Conservation (phyloP, 2,113 vertebrate genomes). For the Prolemur simus region DNA sequence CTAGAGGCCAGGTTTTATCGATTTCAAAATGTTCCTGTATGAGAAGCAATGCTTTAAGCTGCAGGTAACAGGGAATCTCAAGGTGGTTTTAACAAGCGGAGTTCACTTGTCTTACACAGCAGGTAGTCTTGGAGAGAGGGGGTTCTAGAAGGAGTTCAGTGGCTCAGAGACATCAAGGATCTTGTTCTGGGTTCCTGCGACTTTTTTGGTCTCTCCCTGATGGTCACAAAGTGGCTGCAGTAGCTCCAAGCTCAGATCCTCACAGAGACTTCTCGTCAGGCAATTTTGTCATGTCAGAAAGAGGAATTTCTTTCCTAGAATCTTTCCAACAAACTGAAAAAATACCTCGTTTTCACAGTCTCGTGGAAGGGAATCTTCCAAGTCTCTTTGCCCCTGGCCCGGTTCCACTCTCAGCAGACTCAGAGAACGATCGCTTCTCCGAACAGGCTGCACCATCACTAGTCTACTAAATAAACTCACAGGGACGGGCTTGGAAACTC, state of each 20-base stretch:
- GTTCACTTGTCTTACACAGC: not conserved
- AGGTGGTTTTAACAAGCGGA: not conserved
- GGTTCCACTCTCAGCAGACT: not conserved
- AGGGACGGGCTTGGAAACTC: not conserved
- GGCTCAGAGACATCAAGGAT: not conserved
- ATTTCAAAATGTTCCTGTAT: not conserved
- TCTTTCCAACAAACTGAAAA: not conserved
- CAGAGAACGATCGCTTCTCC: not conserved
- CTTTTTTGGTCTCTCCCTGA: not conserved
- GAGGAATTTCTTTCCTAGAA: not conserved
- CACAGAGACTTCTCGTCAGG: not conserved
- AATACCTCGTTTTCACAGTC: not conserved
- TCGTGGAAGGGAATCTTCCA: not conserved
- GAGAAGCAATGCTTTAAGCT: not conserved
- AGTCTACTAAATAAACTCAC: not conserved
- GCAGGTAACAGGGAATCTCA: not conserved
- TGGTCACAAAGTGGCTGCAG: not conserved
- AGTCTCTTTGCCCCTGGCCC: not conserved
- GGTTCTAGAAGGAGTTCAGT: not conserved
- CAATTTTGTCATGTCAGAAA: not conserved
- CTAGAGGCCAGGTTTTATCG: not conserved
- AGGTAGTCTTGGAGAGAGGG: not conserved
- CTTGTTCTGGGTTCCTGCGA: not conserved
- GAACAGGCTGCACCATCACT: not conserved
- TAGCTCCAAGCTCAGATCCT: not conserved